Evolutionary conservation across 2,888 invertebrate genomes (phyloP).

Genomic region (Scelioninae gen. 1): DNA sequence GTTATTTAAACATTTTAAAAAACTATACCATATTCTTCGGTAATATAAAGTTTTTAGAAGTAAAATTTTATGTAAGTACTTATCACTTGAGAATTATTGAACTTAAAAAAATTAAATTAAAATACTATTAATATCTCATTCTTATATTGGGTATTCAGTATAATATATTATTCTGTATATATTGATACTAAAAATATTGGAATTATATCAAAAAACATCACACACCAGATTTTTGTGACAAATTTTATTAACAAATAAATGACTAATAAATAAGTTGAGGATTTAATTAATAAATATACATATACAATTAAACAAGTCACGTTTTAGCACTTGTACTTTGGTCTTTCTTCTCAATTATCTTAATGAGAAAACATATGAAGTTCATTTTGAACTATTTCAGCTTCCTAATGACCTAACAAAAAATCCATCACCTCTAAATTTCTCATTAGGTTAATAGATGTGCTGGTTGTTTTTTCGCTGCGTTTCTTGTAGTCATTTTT

Average conservation of each 20-base stretch:
- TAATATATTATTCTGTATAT: too few species aligned
- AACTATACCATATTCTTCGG: too few species aligned
- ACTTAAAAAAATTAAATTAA: too few species aligned
- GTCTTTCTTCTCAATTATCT: slow-evolving; percentile 15
- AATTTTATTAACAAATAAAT: slow-evolving; percentile 79
- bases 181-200: too few species aligned
- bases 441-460: not conserved
- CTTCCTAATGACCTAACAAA: slow-evolving; percentile 8
- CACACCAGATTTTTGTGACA: slow-evolving; percentile 58
- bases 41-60: too few species aligned
- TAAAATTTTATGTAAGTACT: too few species aligned
- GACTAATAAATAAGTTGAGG: slow-evolving; percentile 78
- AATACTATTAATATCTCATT: too few species aligned
- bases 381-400: slow-evolving; percentile 29
- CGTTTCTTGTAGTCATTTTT: slow-evolving; percentile 66
- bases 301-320: slow-evolving; percentile 49
- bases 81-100: too few species aligned
- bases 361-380: slow-evolving; percentile 1
- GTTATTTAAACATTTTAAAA: too few species aligned
- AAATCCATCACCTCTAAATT: slow-evolving; percentile 13
- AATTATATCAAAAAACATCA: not conserved
- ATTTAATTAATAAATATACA: slow-evolving; percentile 76
- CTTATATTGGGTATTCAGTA: too few species aligned
- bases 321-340: slow-evolving; percentile 60
- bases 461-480: slow-evolving; percentile 13